These are phyloP conservation scores for Phortica variegata DNA, from an alignment of 1,140 invertebrate species.

Conservation along the genomic window DNA sequence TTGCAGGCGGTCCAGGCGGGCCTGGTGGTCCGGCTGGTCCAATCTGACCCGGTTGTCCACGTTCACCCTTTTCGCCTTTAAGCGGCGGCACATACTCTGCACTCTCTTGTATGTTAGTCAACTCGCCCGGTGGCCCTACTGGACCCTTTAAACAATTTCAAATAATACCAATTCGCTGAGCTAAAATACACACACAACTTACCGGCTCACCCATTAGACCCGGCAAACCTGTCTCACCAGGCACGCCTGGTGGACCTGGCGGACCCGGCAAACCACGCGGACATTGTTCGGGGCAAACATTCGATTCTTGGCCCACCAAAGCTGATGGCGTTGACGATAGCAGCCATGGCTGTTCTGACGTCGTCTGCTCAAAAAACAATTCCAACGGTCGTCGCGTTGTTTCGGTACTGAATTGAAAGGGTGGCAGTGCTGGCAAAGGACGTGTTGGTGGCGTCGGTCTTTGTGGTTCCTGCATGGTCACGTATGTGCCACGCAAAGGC, in stretches of 20 bases:
- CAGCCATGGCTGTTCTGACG: constrained; percentile 1
- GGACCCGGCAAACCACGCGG: constrained; percentile 64
- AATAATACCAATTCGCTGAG: not conserved
- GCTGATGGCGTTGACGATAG: not conserved
- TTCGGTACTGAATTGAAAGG: too few relatives aligned
- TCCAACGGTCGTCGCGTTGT: not conserved
- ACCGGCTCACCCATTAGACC: constrained; percentile 5
- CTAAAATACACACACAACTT: not conserved
- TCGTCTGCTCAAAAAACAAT: constrained; percentile 1
- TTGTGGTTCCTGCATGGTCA: not conserved
- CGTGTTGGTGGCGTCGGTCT: not conserved
- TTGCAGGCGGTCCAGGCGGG: constrained; percentile 60
- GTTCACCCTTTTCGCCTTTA: constrained; percentile 35
- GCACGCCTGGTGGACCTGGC: constrained; percentile 60
- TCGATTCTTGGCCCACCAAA: not conserved
- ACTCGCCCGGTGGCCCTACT: constrained; percentile 8
- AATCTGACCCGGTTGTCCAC: constrained; percentile 18
- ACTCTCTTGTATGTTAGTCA: constrained; percentile 24
- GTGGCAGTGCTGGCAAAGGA: not conserved
- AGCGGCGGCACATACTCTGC: constrained; percentile 27
- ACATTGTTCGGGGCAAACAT: constrained; percentile 58
- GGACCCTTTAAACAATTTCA: not conserved
- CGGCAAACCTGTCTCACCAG: constrained; percentile 21
- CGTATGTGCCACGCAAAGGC: too few relatives aligned
- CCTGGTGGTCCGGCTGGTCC: constrained; percentile 15